Conservation (phyloP, 2,113 vertebrate genomes). For the Cygnus buccinator region DNA sequence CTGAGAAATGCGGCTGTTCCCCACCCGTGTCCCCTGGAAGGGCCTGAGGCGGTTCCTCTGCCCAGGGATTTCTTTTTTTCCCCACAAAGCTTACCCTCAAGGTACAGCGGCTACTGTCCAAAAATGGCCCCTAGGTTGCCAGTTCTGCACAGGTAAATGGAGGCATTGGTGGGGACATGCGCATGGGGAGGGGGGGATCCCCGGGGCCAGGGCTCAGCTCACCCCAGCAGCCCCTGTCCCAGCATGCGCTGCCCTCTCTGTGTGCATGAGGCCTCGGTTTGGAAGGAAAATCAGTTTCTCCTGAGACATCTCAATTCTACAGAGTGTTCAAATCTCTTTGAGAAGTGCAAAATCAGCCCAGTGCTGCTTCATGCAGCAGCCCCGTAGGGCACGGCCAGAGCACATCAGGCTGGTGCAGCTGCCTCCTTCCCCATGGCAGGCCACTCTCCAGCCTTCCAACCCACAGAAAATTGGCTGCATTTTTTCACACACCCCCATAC, state of each 20-base stretch:
- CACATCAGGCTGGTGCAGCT: background rate
- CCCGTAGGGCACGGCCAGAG: too few relatives aligned
- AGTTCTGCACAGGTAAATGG: background rate
- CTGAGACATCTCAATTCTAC: constrained; percentile 62
- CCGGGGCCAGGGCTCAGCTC: background rate
- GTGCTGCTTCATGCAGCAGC: background rate
- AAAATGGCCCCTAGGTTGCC: background rate
- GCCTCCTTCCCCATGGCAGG: background rate
- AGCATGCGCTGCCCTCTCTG: too few relatives aligned
- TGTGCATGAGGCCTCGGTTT: background rate
- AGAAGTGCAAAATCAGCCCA: constrained; percentile 35
- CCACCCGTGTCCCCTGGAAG: fast-evolving
- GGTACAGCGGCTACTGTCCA: constrained; percentile 15
- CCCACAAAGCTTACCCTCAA: background rate
- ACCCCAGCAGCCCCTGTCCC: background rate
- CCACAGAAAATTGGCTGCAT: background rate
- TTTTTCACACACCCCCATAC: background rate
- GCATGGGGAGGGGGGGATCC: background rate
- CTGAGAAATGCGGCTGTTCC: background rate
- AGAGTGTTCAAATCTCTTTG: constrained; percentile 7
- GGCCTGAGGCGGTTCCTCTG: background rate
- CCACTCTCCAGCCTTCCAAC: background rate
- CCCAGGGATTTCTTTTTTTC: background rate
- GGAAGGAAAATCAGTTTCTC: constrained; percentile 63
- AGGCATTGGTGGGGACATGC: background rate